Evolutionary conservation across 2,113 vertebrate genomes (phyloP).

Genomic region (Otis tarda): DNA sequence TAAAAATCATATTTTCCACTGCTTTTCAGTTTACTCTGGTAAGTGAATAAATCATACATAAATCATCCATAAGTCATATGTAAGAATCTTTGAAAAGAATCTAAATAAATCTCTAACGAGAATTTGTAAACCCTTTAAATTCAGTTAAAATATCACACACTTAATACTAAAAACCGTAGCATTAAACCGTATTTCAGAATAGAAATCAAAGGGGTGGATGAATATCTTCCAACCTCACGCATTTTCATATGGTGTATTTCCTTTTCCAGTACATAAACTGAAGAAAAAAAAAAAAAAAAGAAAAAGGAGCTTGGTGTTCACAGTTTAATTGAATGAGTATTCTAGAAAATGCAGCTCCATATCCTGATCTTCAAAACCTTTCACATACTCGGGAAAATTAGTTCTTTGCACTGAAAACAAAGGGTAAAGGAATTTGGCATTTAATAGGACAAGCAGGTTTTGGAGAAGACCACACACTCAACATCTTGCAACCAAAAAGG

Average conservation of each 20-base stretch:
- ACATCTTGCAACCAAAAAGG: not conserved
- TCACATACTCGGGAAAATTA: rapidly evolving
- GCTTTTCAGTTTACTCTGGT: not conserved
- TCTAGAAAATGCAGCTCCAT: not conserved
- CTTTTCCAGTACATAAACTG: not conserved
- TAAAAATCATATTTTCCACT: not conserved
- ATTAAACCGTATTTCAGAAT: not conserved
- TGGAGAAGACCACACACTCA: not conserved
- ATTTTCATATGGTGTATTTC: not conserved
- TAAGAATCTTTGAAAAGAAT: not conserved
- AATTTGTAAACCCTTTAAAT: not conserved
- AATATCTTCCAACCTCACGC: not conserved
- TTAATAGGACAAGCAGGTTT: not conserved
- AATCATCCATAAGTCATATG: not conserved
- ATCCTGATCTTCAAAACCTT: not conserved
- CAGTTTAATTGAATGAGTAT: not conserved
- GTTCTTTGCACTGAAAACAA: not conserved
- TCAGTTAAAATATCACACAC: not conserved
- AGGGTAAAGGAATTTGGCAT: not conserved
- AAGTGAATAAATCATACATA: not conserved
- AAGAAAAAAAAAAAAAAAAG: not conserved
- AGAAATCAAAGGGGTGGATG: not conserved
- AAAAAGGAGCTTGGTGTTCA: not conserved
- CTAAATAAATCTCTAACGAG: not conserved
- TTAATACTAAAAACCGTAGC: not conserved